Base-by-base conservation (phyloP, 1,140 invertebrate species). In the Venturia canescens region DNA sequence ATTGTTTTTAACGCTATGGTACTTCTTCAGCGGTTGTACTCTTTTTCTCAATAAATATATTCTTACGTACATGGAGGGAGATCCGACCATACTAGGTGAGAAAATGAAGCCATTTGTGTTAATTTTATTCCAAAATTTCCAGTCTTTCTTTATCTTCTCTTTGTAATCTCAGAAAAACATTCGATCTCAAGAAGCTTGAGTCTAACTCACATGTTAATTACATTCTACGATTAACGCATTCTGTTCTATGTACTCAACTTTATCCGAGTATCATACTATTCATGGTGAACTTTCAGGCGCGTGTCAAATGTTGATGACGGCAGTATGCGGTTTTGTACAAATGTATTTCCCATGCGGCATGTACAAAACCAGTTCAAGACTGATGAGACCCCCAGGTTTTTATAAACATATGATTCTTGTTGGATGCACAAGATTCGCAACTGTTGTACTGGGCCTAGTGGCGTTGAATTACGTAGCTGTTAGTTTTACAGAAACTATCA, bases 11-110 rank as follows among this genome's bases (percentile, higher is more conserved):
- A 89, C 94, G 27, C 88, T 96, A 44, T 97, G 96, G 96, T 97
- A 96, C 84, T 92, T 96, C 83, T 96, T 96, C 87, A 96, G 95
- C 88, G 95, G 94, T 9, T 95, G 94, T 86, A 97, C 96, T 7
- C 91, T 97, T 53, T 97, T 97, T 89, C 90, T 97, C 27, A 97
- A 97, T 90, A 97, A 97, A 88, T 97, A 97, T 86, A 96, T 97
- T 87, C 89, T 97, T 34, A 94, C 95, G 4, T 96, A 95, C 85
- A 93, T 96, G 87, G 93, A 95, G 87, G 96, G 95, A n/a, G 96
- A 97, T 91, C 95, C 96, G 7, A 95, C 95, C 66, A 90, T 97
- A 67, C 91, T 97, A 89, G 96, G 96, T 97, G 93, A 92, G 50
- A n/a, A 5, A 5, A 53, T 9, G 1, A 53, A 53, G n/a, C 1